These are phyloP conservation scores for Corynorhinus townsendii DNA, from an alignment of 2,113 vertebrate genomes.

Conservation along the genomic window DNA sequence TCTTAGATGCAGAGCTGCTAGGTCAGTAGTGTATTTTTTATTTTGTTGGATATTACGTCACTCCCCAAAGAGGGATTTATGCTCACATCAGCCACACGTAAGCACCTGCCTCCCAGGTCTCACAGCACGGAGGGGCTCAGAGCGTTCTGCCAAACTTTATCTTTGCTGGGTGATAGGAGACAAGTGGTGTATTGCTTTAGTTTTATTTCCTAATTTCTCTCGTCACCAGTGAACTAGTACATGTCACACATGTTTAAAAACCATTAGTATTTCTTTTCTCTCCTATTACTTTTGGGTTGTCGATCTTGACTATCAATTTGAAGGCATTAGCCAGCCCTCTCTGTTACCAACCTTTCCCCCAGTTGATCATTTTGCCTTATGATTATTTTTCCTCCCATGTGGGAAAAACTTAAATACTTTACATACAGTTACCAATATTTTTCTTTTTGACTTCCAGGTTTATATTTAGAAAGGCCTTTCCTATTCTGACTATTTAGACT, in stretches of 20 bases:
- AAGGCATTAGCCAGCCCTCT: not conserved
- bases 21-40: not conserved
- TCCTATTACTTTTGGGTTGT: not conserved
- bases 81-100: rapidly evolving
- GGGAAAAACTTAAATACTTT: not conserved
- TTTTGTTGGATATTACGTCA: not conserved
- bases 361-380: not conserved
- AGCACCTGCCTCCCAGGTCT: too few relatives aligned
- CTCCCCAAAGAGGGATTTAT: not conserved
- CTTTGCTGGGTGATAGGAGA: not conserved
- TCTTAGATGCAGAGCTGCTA: not conserved
- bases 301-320: not conserved
- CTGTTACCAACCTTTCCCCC: not conserved
- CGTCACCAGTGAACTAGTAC: not conserved
- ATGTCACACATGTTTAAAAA: not conserved
- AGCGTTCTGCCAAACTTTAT: rapidly evolving
- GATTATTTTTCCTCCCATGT: not conserved
- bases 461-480: not conserved
- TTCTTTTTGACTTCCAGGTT: not conserved
- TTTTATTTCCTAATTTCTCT: not conserved
- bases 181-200: not conserved
- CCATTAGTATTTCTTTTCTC: not conserved
- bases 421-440: not conserved
- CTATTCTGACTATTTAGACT: not conserved
- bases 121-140: rapidly evolving